These are phyloP conservation scores for Pica pica DNA, from an alignment of 2,113 vertebrate species.

Conservation along the genomic window DNA sequence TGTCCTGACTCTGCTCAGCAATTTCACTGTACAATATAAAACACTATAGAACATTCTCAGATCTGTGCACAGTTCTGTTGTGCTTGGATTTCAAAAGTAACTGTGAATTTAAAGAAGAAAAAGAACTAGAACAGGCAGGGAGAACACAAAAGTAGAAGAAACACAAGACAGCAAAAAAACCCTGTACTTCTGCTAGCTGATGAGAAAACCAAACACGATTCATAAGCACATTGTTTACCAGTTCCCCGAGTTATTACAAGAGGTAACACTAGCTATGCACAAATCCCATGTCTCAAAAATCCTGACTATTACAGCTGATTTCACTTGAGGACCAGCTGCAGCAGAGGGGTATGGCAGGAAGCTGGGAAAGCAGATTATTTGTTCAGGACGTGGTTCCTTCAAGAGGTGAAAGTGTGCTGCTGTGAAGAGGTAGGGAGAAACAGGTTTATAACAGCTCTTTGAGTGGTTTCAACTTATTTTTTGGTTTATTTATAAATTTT, in stretches of 20 bases:
- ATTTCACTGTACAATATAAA: neutral
- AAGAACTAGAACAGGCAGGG: neutral
- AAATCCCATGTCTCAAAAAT: neutral
- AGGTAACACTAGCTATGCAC: neutral
- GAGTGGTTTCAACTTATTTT: neutral
- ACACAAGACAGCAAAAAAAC: neutral
- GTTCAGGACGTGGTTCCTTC: neutral
- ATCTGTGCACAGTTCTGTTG: neutral
- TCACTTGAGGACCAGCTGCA: neutral
- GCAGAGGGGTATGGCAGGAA: neutral
- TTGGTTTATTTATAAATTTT: neutral
- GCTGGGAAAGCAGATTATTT: neutral
- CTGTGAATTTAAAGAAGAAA: neutral
- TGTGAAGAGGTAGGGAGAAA: neutral
- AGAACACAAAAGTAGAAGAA: neutral
- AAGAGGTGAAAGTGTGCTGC: neutral
- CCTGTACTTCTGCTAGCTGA: neutral
- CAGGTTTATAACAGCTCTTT: neutral
- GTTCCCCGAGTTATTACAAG: neutral
- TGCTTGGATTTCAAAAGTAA: neutral
- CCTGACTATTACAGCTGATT: neutral
- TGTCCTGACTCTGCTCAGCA: neutral
- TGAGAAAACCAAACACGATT: neutral
- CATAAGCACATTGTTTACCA: neutral
- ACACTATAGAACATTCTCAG: accelerated